phyloP scores from a whole-genome alignment of 2,797 vertebrate genomes.

The Poecilia picta region DNA sequence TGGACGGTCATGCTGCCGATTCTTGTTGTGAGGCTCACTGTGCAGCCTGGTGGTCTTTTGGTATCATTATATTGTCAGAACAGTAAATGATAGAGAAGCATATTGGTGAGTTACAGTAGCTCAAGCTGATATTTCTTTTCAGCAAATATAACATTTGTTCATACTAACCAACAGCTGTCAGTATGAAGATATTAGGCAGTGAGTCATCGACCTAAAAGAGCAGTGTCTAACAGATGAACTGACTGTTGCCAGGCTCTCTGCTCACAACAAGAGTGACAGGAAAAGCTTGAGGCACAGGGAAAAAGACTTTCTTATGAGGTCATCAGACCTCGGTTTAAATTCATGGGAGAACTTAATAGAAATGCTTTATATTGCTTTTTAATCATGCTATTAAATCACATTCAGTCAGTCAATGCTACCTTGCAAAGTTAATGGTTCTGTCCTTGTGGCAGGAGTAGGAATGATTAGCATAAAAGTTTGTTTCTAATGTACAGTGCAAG shows the following conservation, averaged over 20 bases:
- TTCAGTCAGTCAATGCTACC: background rate
- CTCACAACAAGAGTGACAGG: conserved; percentile 24
- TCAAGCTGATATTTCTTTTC: conserved; percentile 2
- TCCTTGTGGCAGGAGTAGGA: background rate
- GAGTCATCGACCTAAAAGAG: conserved; percentile 41
- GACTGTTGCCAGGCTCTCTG: conserved; percentile 27
- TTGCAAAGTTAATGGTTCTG: background rate
- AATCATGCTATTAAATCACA: background rate
- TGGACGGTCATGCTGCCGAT: background rate
- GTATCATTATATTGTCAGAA: background rate
- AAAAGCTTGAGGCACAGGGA: conserved; percentile 24
- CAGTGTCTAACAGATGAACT: conserved; percentile 35
- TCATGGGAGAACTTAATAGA: conserved; percentile 3
- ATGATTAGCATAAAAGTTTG: background rate
- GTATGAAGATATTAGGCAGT: conserved; percentile 17
- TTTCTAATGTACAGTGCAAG: background rate
- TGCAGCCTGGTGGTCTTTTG: background rate
- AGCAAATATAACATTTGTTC: conserved; percentile 8
- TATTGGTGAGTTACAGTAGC: background rate
- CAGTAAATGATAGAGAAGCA: conserved; percentile 5
- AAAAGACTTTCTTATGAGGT: conserved; percentile 11
- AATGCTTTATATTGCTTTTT: background rate
- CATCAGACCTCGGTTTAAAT: conserved; percentile 11
- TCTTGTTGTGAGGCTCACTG: background rate
- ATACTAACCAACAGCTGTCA: conserved; percentile 3